phyloP scores from a whole-genome alignment of 2,888 invertebrate genomes.

The Zaprionus lineosus region DNA sequence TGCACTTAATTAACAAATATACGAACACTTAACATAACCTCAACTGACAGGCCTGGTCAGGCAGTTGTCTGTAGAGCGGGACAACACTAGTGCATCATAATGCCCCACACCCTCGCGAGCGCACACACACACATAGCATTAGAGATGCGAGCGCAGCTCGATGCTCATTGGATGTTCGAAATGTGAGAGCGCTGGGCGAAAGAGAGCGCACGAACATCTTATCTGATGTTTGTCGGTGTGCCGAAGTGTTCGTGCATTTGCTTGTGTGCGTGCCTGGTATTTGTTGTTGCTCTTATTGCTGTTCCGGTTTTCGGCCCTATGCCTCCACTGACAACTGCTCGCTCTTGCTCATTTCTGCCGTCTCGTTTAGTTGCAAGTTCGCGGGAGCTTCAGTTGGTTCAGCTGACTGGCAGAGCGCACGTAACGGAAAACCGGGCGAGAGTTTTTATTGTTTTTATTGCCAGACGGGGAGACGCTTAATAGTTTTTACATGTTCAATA shows the following conservation, averaged over 20 bases:
- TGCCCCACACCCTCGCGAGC: constrained; percentile 26
- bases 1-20: constrained; percentile 82
- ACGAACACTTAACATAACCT: constrained; percentile 80
- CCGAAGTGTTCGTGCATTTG: background rate
- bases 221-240: background rate
- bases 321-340: constrained; percentile 42
- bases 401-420: constrained; percentile 64
- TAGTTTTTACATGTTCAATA: constrained; percentile 40
- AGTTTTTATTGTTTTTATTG: constrained; percentile 47
- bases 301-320: constrained; percentile 48
- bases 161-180: constrained; percentile 65
- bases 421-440: constrained; percentile 60
- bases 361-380: constrained; percentile 63
- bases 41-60: constrained; percentile 65
- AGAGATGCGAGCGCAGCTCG: constrained; percentile 29
- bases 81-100: constrained; percentile 43
- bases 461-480: constrained; percentile 16
- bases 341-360: constrained; percentile 50
- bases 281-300: constrained; percentile 48
- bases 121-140: constrained; percentile 9
- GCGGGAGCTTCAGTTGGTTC: constrained; percentile 66
- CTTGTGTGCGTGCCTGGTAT: constrained; percentile 7
- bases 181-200: constrained; percentile 46
- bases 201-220: constrained; percentile 35
- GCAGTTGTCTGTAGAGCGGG: constrained; percentile 43